Evolutionary conservation across 1,140 invertebrate species (phyloP).

Genomic region (Acromyrmex heyeri): DNA sequence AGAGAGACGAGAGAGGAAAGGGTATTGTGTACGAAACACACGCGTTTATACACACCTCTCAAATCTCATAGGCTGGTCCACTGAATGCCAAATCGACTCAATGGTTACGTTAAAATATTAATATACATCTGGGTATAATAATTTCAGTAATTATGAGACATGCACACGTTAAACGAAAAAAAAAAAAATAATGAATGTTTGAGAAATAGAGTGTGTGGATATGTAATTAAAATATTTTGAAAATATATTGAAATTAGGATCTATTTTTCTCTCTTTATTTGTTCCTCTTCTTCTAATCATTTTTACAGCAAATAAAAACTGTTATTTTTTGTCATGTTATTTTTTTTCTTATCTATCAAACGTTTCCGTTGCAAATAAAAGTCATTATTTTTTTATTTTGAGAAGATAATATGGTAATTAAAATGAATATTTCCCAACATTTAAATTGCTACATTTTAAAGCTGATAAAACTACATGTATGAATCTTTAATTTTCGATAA

Average conservation of each 20-base stretch:
- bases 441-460: background rate
- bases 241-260: background rate
- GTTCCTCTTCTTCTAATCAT: background rate
- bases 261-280: background rate
- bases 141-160: background rate
- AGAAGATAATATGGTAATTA: background rate
- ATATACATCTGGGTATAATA: background rate
- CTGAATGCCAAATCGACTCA: slow-evolving; percentile 30
- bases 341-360: background rate
- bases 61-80: slow-evolving; percentile 25
- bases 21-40: slow-evolving; percentile 1
- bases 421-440: background rate
- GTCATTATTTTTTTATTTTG: background rate
- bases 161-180: background rate
- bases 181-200: background rate
- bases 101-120: slow-evolving; percentile 11
- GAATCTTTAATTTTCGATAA: background rate
- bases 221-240: background rate
- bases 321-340: background rate
- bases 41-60: background rate
- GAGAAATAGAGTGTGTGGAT: background rate
- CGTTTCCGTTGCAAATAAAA: background rate
- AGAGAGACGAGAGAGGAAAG: background rate
- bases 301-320: background rate
- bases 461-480: background rate